phyloP scores from a whole-genome alignment of 2,113 vertebrate species.

The Protobothrops mucrosquamatus region DNA sequence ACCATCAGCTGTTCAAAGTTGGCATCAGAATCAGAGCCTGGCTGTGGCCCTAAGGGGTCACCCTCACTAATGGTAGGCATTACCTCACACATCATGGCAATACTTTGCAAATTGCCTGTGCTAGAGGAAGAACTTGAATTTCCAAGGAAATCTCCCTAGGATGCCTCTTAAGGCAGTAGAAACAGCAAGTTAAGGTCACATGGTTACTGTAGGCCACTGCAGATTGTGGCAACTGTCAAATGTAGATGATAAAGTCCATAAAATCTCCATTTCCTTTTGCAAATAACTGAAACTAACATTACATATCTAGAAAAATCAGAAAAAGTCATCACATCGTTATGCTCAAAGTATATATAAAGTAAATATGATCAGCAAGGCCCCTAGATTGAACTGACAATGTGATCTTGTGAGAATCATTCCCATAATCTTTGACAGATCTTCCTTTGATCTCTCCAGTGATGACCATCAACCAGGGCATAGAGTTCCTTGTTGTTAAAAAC shows the following conservation, averaged over 20 bases:
- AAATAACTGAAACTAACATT: conserved; percentile 1
- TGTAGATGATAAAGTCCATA: neutral
- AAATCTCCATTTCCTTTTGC: conserved; percentile 32
- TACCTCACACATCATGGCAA: conserved; percentile 94
- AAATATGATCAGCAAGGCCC: neutral
- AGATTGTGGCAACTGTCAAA: neutral
- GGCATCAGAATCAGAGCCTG: conserved; percentile 83
- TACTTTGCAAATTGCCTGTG: neutral
- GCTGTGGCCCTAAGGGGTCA: conserved; percentile 84
- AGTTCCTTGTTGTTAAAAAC: neutral
- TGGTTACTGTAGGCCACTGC: neutral
- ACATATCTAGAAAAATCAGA: neutral
- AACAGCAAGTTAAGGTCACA: conserved; percentile 28
- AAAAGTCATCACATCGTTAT: neutral
- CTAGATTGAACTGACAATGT: rapidly evolving
- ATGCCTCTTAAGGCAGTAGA: neutral
- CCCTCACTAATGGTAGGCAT: conserved; percentile 98
- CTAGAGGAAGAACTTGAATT: conserved; percentile 21
- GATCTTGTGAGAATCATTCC: neutral
- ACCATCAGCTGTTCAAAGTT: conserved; percentile 99
- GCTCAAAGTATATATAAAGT: neutral
- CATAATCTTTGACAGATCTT: neutral
- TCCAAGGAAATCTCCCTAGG: neutral
- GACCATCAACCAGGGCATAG: neutral
- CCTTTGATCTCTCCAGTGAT: neutral